A percentile compares a stretch with the other conserved stretches of the same genome.
Conservation (phyloP, 2,888 invertebrate species). For the Volucella zonaria region DNA sequence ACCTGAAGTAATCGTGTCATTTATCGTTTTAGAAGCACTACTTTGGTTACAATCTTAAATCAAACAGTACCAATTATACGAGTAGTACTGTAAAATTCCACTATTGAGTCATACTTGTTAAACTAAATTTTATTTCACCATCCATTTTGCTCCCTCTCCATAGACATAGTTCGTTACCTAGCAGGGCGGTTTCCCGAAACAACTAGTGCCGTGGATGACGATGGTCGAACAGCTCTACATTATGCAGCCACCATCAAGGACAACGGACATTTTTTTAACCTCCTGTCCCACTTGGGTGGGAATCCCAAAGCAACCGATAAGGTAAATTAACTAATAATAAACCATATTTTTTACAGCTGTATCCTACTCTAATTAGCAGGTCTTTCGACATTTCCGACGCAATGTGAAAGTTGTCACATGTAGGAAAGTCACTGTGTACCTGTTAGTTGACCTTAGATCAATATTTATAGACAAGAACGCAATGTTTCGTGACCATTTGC, state of each 20-base stretch:
- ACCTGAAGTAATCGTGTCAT: not conserved
- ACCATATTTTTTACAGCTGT: slow-evolving; percentile 41
- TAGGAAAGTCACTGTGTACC: not conserved
- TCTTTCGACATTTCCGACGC: not conserved
- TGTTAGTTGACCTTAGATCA: slow-evolving; percentile 43
- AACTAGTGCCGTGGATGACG: slow-evolving; percentile 89
- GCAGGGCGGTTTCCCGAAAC: slow-evolving; percentile 94
- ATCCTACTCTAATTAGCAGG: slow-evolving; percentile 17
- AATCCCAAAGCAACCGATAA: slow-evolving; percentile 92
- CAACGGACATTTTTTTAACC: slow-evolving; percentile 93
- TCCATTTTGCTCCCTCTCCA: not conserved
- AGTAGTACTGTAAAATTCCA: not conserved
- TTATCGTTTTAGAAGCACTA: not conserved
- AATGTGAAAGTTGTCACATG: slow-evolving; percentile 51
- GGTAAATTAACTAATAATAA: slow-evolving; percentile 84
- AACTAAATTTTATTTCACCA: slow-evolving; percentile 3
- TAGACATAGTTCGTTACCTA: slow-evolving; percentile 84
- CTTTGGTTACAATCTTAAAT: not conserved
- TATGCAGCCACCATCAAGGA: slow-evolving; percentile 93
- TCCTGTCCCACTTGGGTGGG: slow-evolving; percentile 92
- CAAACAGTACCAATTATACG: slow-evolving; percentile 9
- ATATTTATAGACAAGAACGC: slow-evolving; percentile 53
- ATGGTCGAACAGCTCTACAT: slow-evolving; percentile 93
- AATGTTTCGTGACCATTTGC: slow-evolving; percentile 39
- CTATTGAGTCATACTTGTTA: slow-evolving; percentile 10